Base-by-base conservation (phyloP, 2,113 vertebrate genomes). In the Crotalus helleri region DNA sequence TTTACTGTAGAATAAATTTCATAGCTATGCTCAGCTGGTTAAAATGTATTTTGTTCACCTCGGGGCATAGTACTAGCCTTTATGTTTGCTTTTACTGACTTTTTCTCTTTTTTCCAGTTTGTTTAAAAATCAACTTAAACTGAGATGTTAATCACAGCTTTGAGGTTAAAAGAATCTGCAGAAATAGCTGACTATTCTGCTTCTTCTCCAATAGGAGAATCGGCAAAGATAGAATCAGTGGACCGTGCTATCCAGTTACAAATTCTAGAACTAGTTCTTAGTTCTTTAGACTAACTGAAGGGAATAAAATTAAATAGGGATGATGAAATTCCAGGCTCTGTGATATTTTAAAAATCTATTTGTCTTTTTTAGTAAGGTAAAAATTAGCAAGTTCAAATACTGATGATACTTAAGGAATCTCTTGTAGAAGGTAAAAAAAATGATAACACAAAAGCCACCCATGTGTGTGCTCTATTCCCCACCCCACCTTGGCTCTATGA, bases 91-190 rank as follows among this genome's bases (percentile, higher is more conserved):
- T 93, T 96, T 96, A 93, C 89, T 87, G 58, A 61, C 96, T 96
- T 92, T 94, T 96, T 94, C 69, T 15, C 51, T 29, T 24, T 51
- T 61, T 33, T 10, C 64, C 93, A 95, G 93, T 96, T 96, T 94
- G 96, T 96, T 96, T 96, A 95, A 96, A 95, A 96, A 96, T 97
- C 95, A 95, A 95, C 96, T 96, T 97, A 96, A 96, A 96, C 94
- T 51, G 93, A 95, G 95, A 96, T 95, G 96, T 96, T 96, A 97
- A 96, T 97, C 97, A 97, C 93, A 94, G 95, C 94, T 96, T 87
- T 95, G 92, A 96, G 88, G 88, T 81, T 39, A 21, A 95, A 95
- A 96, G 94, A 95, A 95, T 96, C 93, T 96, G 86, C 94, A 96
- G 94, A 81, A 95, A 90, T 90, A 93, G 87, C 93, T 97, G 94